phyloP scores from a whole-genome alignment of 2,113 vertebrate species.

The Callipepla squamata region DNA sequence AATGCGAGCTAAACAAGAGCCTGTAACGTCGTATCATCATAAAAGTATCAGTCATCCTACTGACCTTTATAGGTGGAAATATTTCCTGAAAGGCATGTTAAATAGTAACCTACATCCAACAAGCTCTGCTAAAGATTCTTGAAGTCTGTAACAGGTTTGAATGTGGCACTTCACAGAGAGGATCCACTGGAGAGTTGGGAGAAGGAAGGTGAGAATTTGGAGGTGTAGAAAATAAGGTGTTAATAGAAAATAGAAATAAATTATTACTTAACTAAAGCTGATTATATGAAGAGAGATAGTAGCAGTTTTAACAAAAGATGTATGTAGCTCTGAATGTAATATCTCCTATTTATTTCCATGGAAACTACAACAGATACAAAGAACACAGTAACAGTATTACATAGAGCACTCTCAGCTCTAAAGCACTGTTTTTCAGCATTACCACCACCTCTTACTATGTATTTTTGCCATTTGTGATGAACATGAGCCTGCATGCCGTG shows the following conservation, averaged over 20 bases:
- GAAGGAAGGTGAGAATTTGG: background rate
- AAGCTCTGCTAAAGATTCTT: background rate
- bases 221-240: background rate
- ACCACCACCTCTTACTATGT: no score
- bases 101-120: background rate
- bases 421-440: no score
- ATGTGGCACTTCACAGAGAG: background rate
- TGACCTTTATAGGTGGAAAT: background rate
- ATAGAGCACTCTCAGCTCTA: no score
- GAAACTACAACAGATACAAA: no score
- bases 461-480: no score
- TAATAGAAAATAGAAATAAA: background rate
- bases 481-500: no score
- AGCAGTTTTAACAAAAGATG: background rate
- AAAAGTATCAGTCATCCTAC: background rate
- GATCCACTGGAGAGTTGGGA: background rate
- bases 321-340: no score
- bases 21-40: background rate
- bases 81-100: background rate
- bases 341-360: no score
- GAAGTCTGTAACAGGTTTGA: background rate
- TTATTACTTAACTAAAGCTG: background rate
- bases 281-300: background rate
- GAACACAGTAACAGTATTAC: no score
- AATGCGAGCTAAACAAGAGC: background rate